Base-by-base conservation (phyloP, 1,140 invertebrate genomes). In the Drosophila mojavensis region DNA sequence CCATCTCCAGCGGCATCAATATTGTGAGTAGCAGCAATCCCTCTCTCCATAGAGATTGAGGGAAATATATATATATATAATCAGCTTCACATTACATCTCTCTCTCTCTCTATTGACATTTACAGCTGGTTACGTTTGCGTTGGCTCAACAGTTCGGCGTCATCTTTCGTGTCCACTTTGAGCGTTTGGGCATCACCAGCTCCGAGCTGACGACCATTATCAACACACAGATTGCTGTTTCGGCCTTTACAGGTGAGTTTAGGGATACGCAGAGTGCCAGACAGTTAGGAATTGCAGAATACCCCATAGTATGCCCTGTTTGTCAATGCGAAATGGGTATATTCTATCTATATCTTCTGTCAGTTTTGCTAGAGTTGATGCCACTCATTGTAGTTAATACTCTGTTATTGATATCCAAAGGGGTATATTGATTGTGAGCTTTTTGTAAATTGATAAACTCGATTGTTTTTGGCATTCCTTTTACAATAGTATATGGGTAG, bases 91-190 rank as follows among this genome's bases (percentile, higher is more conserved):
- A 47, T 30, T 0, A 20, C 10, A n/a, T 17, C 36, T 39, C 10
- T 5, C 17, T 45, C 20, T 24, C 1, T 24, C 20, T 24, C 20
- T 24, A 24, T 24, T 24, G 20, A 24, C 20, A 24, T 24, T 3
- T 58, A 3, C 50, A 96, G 95, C 90, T 95, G 43, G 94, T 94
- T 66, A 93, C 94, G 7, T 92, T 95, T 56, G 94, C 94, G 0
- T 88, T 95, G 71, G 92, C 95, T 2, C 95, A 95, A 81, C 94
- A 94, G 68, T 95, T 96, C 64, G 95, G 95, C 5, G 92, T 95
- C 43, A 91, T 96, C 13, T 96, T 95, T 82, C 93, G 94, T 15
- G 93, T 93, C 60, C 94, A 93, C 80, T 94, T 95, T 72, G 39
- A 79, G 1, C 73, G 92, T 1, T 75, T 95, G 15, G 94, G 94